phyloP scores from a whole-genome alignment of 2,888 invertebrate genomes.

The Gymnocheta viridis region DNA sequence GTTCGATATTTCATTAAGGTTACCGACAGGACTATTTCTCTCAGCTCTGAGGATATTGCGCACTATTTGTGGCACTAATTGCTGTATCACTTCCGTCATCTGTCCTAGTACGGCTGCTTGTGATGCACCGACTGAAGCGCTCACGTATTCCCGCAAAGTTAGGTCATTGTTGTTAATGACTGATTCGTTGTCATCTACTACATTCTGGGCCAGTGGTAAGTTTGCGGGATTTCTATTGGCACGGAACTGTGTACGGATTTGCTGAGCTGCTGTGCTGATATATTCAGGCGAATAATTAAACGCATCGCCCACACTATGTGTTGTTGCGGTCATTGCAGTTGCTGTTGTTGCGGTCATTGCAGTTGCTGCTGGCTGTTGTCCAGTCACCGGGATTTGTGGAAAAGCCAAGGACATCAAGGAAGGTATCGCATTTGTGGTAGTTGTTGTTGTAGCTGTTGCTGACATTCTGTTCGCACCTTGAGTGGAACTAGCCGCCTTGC shows the following conservation, averaged over 20 bases:
- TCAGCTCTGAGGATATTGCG: not conserved
- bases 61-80: not conserved
- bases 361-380: no score
- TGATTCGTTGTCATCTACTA: not conserved
- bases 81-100: not conserved
- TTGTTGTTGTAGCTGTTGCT: no score
- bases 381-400: not conserved
- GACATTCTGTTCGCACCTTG: not conserved
- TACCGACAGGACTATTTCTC: not conserved
- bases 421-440: not conserved
- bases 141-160: not conserved
- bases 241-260: not conserved
- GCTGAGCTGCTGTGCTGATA: not conserved
- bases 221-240: not conserved
- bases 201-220: not conserved
- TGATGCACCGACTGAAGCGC: conserved; percentile 16
- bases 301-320: not conserved
- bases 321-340: not conserved
- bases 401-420: not conserved
- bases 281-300: conserved; percentile 5
- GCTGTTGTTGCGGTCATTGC: no score
- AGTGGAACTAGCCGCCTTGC: not conserved
- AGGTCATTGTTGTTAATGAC: not conserved
- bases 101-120: not conserved
- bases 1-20: not conserved